Base-by-base conservation (phyloP, 2,888 invertebrate genomes). In the Mystacides longicornis region DNA sequence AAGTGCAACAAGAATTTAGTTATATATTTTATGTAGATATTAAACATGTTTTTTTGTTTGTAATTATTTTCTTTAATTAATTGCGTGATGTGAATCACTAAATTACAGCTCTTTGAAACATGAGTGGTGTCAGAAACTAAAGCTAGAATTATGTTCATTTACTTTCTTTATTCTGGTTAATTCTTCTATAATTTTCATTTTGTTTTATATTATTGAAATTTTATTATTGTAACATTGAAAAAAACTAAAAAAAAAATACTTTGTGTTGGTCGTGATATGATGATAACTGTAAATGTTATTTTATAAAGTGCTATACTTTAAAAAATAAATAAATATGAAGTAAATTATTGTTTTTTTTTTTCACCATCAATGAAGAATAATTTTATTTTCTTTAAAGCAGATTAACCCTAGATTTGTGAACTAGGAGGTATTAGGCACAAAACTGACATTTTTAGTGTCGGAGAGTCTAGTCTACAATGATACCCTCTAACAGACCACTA, bases 251-350 rank as follows among this genome's bases (percentile, higher is more conserved):
- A 27, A 11, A n/a, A n/a, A n/a, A n/a, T n/a, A n/a, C 49, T 53
- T 58, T 58, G 52, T 58, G 55, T 58, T 58, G 55, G 53, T 58
- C 55, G 58, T 58, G 55, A 58, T 49, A 47, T 59, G 51, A 54
- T 60, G 55, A 37, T 37, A 37, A 37, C 11, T 37, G 37, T 37
- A 37, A 3, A 37, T 37, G 37, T 37, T 55, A 55, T 58, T 59
- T 59, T 55, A 57, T 53, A 54, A 60, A 60, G 58, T 60, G 60
- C 58, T 58, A 53, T 58, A 60, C 55, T 58, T 60, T 53, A 54
- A 60, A 59, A 49, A 56, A 52, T 55, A 60, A 60, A 56, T 58
- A 54, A 58, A 58, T 50, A 52, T 51, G 51, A 53, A 51, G 52
- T 50, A 20, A 23, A 20, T 9, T 14, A 20, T 7, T 23, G 18